Evolutionary conservation across 2,888 invertebrate genomes (phyloP).

Genomic region (Leucophenga maculata): DNA sequence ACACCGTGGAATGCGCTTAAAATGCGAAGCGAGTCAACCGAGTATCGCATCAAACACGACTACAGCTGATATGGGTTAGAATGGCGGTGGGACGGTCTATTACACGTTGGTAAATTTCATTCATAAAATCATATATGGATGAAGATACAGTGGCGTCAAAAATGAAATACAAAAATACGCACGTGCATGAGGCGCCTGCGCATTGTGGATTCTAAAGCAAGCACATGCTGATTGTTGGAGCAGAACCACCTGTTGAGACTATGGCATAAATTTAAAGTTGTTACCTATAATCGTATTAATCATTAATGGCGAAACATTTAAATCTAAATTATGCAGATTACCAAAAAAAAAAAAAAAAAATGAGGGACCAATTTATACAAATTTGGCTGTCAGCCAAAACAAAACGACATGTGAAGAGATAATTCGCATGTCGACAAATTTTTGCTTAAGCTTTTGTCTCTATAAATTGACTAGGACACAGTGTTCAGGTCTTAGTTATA

Average conservation of each 20-base stretch:
- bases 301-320: neutral
- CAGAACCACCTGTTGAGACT: slow-evolving; percentile 13
- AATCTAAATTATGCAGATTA: neutral
- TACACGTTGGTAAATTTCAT: slow-evolving; percentile 40
- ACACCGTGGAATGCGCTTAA: slow-evolving; percentile 39
- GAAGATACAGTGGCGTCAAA: slow-evolving; percentile 37
- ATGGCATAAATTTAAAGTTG: neutral
- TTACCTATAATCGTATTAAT: neutral
- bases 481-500: too few species aligned
- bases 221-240: slow-evolving; percentile 32
- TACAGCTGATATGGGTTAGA: neutral
- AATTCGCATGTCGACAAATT: too few species aligned
- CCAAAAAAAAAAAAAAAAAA: too few species aligned
- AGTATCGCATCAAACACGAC: neutral
- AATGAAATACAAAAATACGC: slow-evolving; percentile 46
- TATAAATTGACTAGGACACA: too few species aligned
- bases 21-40: slow-evolving; percentile 10
- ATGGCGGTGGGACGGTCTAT: neutral
- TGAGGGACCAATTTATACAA: neutral
- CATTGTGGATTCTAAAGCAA: too few species aligned
- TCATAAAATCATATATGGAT: slow-evolving; percentile 48
- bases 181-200: neutral
- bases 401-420: neutral
- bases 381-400: slow-evolving; percentile 1
- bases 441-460: neutral